A percentile compares a stretch with the other conserved stretches of the same genome.
These are phyloP conservation scores for Tokudaia muenninki DNA, from an alignment of 2,797 vertebrate species.

Conservation along the genomic window DNA sequence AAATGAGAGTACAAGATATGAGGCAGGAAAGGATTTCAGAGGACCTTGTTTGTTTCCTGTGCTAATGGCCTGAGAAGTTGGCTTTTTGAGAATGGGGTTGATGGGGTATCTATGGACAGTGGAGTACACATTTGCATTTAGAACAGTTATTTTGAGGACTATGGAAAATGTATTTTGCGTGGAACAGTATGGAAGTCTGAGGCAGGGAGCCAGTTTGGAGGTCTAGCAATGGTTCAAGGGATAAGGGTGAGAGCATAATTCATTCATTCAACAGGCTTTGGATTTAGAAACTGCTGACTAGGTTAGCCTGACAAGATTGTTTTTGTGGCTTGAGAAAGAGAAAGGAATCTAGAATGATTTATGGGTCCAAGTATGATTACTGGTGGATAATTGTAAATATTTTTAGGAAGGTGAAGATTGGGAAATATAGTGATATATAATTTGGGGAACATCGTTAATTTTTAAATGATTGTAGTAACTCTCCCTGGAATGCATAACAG, in stretches of 20 bases:
- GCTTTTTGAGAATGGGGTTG: not conserved
- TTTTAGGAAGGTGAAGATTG: not conserved
- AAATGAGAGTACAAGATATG: constrained; percentile 38
- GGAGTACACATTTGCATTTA: constrained; percentile 70
- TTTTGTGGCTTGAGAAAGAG: not conserved
- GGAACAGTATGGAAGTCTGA: constrained; percentile 52
- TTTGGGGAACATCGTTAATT: not conserved
- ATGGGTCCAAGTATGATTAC: not conserved
- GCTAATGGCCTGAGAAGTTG: constrained; percentile 52
- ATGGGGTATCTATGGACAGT: constrained; percentile 43
- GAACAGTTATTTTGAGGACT: constrained; percentile 77
- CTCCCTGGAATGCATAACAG: not conserved
- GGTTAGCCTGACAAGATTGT: not conserved
- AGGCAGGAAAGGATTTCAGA: constrained; percentile 36
- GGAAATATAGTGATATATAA: not conserved
- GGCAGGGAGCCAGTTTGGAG: constrained; percentile 46
- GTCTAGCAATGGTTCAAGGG: not conserved
- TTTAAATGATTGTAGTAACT: not conserved
- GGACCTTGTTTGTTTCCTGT: constrained; percentile 61
- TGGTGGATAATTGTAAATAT: constrained; percentile 24
- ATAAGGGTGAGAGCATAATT: constrained; percentile 11
- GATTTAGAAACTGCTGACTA: constrained; percentile 35
- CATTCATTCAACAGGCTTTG: constrained; percentile 22
- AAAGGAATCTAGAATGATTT: not conserved
- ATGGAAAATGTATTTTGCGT: constrained; percentile 52